Evolutionary conservation across 2,797 vertebrate species (phyloP).

Genomic region (Ficedula albicollis): DNA sequence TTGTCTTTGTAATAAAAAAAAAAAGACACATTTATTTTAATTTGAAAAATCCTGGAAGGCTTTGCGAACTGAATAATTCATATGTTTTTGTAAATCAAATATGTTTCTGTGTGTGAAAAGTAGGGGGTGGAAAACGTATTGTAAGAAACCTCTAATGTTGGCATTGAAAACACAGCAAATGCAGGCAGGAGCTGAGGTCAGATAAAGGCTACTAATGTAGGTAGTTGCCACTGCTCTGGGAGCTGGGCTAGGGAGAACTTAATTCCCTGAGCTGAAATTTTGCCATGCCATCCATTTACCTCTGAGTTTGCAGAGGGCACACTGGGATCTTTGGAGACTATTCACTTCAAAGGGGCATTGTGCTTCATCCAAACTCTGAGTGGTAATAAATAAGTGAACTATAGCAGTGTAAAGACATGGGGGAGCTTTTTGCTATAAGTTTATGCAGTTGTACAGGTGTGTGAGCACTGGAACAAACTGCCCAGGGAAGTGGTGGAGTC

Average conservation of each 20-base stretch:
- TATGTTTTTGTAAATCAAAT: not conserved
- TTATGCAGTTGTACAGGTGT: not conserved
- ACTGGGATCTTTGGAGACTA: not conserved
- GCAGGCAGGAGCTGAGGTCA: not conserved
- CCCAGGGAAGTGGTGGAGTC: not conserved
- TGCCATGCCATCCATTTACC: not conserved
- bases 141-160: not conserved
- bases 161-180: not conserved
- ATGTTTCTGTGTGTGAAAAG: not conserved
- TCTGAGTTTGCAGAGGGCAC: not conserved
- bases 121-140: not conserved
- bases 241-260: not conserved
- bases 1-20: not conserved
- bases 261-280: not conserved
- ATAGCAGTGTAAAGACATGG: not conserved
- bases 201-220: not conserved
- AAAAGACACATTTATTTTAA: not conserved
- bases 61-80: not conserved
- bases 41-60: not conserved
- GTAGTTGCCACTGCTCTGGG: not conserved
- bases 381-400: not conserved
- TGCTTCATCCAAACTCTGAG: not conserved
- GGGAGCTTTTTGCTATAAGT: not conserved
- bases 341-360: not conserved
- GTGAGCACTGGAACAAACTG: not conserved